Evolutionary conservation across 2,888 invertebrate species (phyloP).

Genomic region (Griposia aprilina): DNA sequence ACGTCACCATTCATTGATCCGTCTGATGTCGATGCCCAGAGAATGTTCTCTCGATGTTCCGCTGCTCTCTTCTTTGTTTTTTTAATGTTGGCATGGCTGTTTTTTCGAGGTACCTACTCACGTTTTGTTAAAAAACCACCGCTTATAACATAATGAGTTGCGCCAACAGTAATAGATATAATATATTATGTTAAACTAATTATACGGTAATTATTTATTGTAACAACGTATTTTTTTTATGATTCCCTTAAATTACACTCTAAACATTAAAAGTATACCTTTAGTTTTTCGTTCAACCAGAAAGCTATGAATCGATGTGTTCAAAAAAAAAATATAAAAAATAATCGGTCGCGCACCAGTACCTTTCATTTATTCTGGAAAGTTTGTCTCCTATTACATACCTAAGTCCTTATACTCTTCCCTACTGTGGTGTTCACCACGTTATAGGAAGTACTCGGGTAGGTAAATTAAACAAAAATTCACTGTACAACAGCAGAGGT

Average conservation of each 20-base stretch:
- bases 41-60: conserved; percentile 11
- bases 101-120: neutral
- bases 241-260: neutral
- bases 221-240: neutral
- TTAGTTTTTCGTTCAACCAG: neutral
- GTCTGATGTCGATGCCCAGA: conserved; percentile 53
- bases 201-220: neutral
- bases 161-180: neutral
- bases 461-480: no score
- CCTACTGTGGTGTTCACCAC: no score
- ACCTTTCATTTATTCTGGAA: neutral
- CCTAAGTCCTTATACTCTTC: neutral
- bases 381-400: neutral
- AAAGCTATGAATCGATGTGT: neutral
- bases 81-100: neutral
- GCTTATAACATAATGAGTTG: neutral
- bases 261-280: neutral
- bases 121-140: neutral
- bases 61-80: neutral
- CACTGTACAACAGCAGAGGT: no score
- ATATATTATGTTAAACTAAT: neutral
- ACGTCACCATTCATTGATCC: conserved; percentile 66
- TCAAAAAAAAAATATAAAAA: neutral
- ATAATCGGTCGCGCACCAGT: no score
- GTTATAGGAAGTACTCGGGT: no score